Conservation (phyloP, 2,113 vertebrate species). For the Heterochromis multidens region DNA sequence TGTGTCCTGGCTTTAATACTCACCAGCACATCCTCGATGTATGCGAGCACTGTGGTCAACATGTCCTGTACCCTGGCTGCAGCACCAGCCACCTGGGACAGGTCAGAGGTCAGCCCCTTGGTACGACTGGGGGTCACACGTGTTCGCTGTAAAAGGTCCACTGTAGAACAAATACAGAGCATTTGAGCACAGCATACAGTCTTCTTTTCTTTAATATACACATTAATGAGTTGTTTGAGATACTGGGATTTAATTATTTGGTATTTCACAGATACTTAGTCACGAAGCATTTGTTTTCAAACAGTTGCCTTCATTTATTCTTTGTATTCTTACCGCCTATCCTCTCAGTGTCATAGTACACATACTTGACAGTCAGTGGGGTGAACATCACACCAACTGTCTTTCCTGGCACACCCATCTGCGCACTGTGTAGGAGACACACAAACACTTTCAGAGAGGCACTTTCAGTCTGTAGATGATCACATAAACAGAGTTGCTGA, state of each 20-base stretch:
- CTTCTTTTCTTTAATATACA: neutral
- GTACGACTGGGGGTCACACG: slow-evolving; percentile 83
- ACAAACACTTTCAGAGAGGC: slow-evolving; percentile 1
- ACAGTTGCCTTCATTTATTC: neutral
- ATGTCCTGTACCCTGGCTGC: slow-evolving; percentile 91
- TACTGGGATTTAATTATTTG: neutral
- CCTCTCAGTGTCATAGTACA: slow-evolving; percentile 94
- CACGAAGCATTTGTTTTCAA: neutral
- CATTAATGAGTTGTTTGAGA: neutral
- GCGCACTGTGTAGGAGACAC: slow-evolving; percentile 77
- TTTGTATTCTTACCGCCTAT: slow-evolving; percentile 86
- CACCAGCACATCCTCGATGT: slow-evolving; percentile 96
- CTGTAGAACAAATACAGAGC: slow-evolving; percentile 57
- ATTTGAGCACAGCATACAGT: neutral
- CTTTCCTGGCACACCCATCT: slow-evolving; percentile 95
- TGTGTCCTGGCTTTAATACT: slow-evolving; percentile 38
- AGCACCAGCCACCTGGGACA: slow-evolving; percentile 88
- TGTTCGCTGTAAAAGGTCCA: slow-evolving; percentile 94
- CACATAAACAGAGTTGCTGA: neutral
- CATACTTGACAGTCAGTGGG: slow-evolving; percentile 89
- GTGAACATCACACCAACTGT: slow-evolving; percentile 99
- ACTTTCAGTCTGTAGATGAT: neutral
- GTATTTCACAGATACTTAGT: neutral
- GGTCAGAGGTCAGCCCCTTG: slow-evolving; percentile 92
- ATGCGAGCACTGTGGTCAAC: slow-evolving; percentile 87